Conservation (phyloP, 2,888 invertebrate genomes). For the Lathronympha strigana region DNA sequence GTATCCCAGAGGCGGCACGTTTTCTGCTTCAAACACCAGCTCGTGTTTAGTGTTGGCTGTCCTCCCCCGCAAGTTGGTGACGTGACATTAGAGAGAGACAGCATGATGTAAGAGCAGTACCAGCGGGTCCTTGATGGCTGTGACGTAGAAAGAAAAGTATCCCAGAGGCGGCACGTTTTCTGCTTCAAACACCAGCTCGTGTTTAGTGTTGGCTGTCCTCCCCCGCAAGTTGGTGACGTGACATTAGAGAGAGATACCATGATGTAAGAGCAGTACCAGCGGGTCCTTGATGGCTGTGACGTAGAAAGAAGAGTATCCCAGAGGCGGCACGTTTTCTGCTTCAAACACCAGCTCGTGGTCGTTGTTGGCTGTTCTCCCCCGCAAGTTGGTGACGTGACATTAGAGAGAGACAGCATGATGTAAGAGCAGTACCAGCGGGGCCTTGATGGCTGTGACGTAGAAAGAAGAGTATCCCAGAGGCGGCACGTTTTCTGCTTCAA, state of each 20-base stretch:
- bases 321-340: conserved; percentile 81
- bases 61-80: conserved; percentile 86
- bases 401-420: conserved; percentile 11
- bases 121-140: conserved; percentile 69
- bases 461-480: background rate
- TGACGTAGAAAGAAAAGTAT: conserved; percentile 71
- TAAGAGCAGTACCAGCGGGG: background rate
- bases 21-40: conserved; percentile 84
- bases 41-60: conserved; percentile 83
- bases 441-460: background rate
- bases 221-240: conserved; percentile 85
- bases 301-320: conserved; percentile 75
- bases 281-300: conserved; percentile 69
- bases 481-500: background rate
- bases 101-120: conserved; percentile 49
- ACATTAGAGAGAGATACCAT: conserved; percentile 65
- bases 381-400: conserved; percentile 83
- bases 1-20: conserved; percentile 79
- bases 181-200: conserved; percentile 85
- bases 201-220: conserved; percentile 82
- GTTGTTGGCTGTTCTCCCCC: conserved; percentile 85
- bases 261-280: conserved; percentile 53
- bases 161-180: conserved; percentile 81
- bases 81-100: conserved; percentile 71
- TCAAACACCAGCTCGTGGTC: conserved; percentile 85